Conservation (phyloP, 2,888 invertebrate genomes). For the Synergus japonicus region DNA sequence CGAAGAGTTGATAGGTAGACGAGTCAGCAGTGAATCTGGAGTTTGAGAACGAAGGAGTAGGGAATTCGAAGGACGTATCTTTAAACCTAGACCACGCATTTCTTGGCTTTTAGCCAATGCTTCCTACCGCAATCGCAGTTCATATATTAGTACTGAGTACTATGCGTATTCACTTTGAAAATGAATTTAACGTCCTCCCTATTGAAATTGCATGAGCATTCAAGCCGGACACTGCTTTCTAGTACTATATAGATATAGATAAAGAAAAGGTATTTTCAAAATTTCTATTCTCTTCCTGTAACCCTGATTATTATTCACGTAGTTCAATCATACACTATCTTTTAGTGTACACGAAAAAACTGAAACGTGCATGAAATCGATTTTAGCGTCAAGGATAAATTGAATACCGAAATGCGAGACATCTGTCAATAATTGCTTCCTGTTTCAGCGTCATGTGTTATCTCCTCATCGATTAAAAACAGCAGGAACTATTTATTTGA, state of each 20-base stretch:
- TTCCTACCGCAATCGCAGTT: background rate
- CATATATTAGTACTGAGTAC: constrained; percentile 16
- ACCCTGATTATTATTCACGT: background rate
- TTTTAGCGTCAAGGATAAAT: constrained; percentile 7
- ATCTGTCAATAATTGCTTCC: constrained; percentile 29
- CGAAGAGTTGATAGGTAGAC: constrained; percentile 31
- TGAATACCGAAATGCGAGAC: constrained; percentile 22
- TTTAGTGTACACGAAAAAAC: background rate
- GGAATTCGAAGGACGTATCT: background rate
- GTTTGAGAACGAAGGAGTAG: constrained; percentile 9
- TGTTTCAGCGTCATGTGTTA: background rate
- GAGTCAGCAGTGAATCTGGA: constrained; percentile 28
- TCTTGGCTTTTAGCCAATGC: constrained; percentile 4
- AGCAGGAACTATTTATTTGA: background rate
- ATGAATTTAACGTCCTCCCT: constrained; percentile 2
- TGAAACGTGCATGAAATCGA: constrained; percentile 15
- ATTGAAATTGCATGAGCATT: background rate
- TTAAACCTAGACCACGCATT: constrained; percentile 15
- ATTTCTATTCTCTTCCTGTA: background rate
- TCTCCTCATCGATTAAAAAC: background rate
- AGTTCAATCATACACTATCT: background rate
- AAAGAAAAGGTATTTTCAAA: background rate
- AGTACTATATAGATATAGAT: background rate
- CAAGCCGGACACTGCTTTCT: background rate
- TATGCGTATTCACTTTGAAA: constrained; percentile 12